These are phyloP conservation scores for Illadopsis cleaveri DNA, from an alignment of 2,113 vertebrate species.

Conservation along the genomic window DNA sequence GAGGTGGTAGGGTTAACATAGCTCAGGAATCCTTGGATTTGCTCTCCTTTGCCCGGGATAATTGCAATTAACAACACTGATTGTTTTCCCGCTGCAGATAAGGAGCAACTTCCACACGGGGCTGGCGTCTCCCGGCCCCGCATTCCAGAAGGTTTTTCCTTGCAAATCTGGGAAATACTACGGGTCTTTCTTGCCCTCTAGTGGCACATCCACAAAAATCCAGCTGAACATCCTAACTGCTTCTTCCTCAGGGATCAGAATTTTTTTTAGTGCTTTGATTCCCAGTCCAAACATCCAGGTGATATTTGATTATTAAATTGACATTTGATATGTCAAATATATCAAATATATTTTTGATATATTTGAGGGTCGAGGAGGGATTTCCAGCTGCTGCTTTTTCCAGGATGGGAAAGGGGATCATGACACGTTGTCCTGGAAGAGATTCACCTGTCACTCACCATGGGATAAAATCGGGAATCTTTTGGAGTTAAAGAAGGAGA, in stretches of 20 bases:
- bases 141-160: background rate
- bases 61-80: background rate
- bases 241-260: background rate
- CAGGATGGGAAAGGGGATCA: background rate
- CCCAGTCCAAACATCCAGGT: accelerated
- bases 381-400: background rate
- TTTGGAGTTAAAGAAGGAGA: background rate
- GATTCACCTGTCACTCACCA: background rate
- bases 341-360: too few relatives aligned
- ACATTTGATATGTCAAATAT: background rate
- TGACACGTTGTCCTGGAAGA: accelerated
- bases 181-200: slow-evolving; percentile 57
- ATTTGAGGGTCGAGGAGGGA: background rate
- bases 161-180: background rate
- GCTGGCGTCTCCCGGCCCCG: background rate
- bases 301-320: background rate
- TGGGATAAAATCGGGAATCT: background rate
- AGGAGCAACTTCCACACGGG: background rate
- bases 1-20: background rate
- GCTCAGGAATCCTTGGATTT: background rate
- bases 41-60: background rate
- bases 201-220: background rate
- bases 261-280: background rate
- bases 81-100: background rate
- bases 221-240: background rate